These are phyloP conservation scores for Cataglyphis albicans DNA, from an alignment of 2,888 invertebrate species.

Conservation along the genomic window DNA sequence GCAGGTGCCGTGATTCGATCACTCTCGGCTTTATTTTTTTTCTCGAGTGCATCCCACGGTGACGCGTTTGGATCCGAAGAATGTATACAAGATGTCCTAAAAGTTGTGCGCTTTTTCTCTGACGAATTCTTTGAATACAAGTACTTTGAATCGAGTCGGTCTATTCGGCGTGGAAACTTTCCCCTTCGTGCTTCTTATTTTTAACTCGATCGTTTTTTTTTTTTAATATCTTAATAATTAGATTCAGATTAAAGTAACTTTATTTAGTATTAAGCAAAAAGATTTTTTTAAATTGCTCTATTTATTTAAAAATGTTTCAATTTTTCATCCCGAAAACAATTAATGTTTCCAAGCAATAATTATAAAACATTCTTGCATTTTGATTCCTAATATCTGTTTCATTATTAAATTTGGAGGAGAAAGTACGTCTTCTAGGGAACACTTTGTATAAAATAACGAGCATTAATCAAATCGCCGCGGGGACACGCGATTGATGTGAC, in stretches of 20 bases:
- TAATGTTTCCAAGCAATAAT: neutral
- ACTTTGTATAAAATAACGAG: conserved; percentile 32
- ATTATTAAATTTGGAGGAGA: neutral
- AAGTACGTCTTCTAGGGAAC: neutral
- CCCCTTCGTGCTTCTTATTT: neutral
- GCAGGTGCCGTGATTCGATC: conserved; percentile 80
- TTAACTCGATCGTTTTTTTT: too few relatives aligned
- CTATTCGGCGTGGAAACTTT: neutral
- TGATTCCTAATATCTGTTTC: neutral
- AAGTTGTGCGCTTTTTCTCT: conserved; percentile 2
- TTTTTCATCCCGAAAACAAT: neutral
- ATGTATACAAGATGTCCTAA: conserved; percentile 18
- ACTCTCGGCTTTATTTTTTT: conserved; percentile 54
- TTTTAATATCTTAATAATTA: neutral
- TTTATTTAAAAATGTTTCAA: neutral
- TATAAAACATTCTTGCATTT: neutral
- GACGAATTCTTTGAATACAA: neutral
- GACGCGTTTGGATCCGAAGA: conserved; percentile 18
- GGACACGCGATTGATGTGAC: conserved; percentile 41
- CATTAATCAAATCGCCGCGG: conserved; percentile 26
- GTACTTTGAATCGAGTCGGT: neutral
- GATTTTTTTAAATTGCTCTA: neutral
- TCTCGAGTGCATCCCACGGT: conserved; percentile 22
- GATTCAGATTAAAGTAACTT: neutral
- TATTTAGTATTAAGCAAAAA: neutral